phyloP scores from a whole-genome alignment of 2,797 vertebrate species.

The Eurystomus glaucurus region DNA sequence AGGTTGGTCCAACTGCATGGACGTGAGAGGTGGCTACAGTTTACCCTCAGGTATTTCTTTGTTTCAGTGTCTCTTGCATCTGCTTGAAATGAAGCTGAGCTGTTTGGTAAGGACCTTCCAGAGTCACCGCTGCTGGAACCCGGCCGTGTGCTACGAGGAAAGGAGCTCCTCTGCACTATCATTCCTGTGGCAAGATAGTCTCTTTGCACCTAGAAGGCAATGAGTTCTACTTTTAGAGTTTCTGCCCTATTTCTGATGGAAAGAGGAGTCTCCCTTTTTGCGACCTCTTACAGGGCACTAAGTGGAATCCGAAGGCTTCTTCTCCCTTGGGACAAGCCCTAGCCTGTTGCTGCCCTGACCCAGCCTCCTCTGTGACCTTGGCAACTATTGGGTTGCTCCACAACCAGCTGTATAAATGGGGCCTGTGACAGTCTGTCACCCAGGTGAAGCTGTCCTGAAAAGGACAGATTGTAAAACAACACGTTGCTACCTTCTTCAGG shows the following conservation, averaged over 20 bases:
- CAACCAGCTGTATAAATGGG: background rate
- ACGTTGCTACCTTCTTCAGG: background rate
- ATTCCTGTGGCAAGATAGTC: background rate
- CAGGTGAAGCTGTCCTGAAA: background rate
- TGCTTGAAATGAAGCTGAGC: fast-evolving
- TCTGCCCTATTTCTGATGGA: background rate
- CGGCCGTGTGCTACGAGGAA: background rate
- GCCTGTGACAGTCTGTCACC: background rate
- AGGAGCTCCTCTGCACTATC: background rate
- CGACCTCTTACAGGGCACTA: background rate
- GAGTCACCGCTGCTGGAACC: background rate
- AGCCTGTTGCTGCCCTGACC: background rate
- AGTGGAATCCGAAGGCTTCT: background rate
- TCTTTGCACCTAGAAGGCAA: background rate
- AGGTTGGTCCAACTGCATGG: background rate
- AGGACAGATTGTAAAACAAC: background rate
- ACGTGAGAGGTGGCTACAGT: background rate
- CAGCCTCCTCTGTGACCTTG: background rate
- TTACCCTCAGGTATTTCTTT: background rate
- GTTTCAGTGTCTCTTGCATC: background rate
- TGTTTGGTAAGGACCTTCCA: background rate
- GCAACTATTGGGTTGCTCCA: background rate
- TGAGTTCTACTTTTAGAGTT: background rate
- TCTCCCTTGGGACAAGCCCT: fast-evolving
- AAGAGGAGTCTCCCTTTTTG: background rate